Base-by-base conservation (phyloP, 2,113 vertebrate genomes). In the Pangasianodon gigas region DNA sequence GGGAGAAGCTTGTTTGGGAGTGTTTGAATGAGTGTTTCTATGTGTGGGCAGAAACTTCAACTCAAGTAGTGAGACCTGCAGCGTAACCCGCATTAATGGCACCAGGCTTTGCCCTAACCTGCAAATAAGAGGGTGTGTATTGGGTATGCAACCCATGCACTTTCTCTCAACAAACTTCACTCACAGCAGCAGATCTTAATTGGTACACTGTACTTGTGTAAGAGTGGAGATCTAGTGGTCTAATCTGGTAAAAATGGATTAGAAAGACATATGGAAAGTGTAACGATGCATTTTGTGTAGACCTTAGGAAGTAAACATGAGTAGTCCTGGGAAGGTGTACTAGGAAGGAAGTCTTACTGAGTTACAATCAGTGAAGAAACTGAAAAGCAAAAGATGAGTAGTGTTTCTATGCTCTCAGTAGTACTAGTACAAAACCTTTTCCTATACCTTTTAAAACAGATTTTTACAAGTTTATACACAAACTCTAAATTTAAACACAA, bases 171-270 rank as follows among this genome's bases (percentile, higher is more conserved):
- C 69, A 60, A 58, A 83, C 74, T 91, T 82, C 6, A 54, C 54
- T 89, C 14, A 41, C 48, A 85, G 46, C 32, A 58, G 44, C 11
- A n/a, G 51, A 77, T 54, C 85, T 51, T 46, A 88, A 83, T 37
- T 84, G 87, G 84, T 90, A 69, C 82, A 52, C 80, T 80, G 85
- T 48, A 82, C 46, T 83, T 75, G 80, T 65, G 84, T 92, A 84
- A 87, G 48, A 13, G 56, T 71, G 8, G 56, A 69, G 69, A 86
- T 83, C 46, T 60, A 86, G 48, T 29, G 37, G 86, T 89, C 87
- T 92, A 94, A 95, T 95, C 90, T 91, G 92, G 91, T 92, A 90
- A 93, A 93, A 93, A 11, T 94, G 93, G 94, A 94, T 94, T 93
- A 94, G 95, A 93, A 91, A 92, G 91, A 95, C 93, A 93, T 92